Base-by-base conservation (phyloP, 2,113 vertebrate species). In the Panthera uncia region DNA sequence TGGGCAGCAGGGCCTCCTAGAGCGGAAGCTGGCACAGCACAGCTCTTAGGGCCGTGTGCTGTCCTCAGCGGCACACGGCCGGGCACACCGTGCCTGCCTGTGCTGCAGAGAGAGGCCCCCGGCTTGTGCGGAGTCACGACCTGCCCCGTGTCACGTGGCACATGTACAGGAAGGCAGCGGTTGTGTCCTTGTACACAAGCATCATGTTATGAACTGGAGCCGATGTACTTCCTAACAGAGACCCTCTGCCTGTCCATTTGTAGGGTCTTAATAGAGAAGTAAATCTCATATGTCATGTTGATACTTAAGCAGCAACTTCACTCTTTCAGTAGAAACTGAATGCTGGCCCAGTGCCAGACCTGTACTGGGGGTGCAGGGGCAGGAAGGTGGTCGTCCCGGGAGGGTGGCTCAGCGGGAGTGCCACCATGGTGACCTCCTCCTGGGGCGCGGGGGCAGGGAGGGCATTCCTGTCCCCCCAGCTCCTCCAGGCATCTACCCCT, bases 281-380 rank as follows among this genome's bases (percentile, higher is more conserved):
- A 27, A 7, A 4, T 41, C 12, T 1, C 0, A 1, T 9, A 4
- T 2, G 8, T 27, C 14, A 4, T 4, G 38, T 7, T 15, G 25
- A 13, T 27, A 29, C 41, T 76, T 7, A 1, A 41, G 25, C 23
- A 38, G 69, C 69, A 7, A 7, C 2, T 41, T 29, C 14, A 4
- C 25, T 48, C 41, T 9, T 4, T 29, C 25, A 16, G n/a, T 21
- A 21, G n/a, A 4, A 21, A 36, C 18, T 0, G n/a, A 36, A 21
- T 13, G 12, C 38, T 14, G 36, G 41, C 11, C 23, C 23, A 23
- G 57, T 1, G 38, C 13, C 38, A 45, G 73, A 27, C 38, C n/a
- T 14, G 73, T 15, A 13, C 13, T 16, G 36, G 38, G 69, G 25
- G 25, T 14, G 5, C 38, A 76, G 38, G 36, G 3, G 4, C 3